Evolutionary conservation across 2,797 vertebrate species (phyloP), one percentile per base, ranked within the genome.

Genomic region (Anguilla anguilla): DNA sequence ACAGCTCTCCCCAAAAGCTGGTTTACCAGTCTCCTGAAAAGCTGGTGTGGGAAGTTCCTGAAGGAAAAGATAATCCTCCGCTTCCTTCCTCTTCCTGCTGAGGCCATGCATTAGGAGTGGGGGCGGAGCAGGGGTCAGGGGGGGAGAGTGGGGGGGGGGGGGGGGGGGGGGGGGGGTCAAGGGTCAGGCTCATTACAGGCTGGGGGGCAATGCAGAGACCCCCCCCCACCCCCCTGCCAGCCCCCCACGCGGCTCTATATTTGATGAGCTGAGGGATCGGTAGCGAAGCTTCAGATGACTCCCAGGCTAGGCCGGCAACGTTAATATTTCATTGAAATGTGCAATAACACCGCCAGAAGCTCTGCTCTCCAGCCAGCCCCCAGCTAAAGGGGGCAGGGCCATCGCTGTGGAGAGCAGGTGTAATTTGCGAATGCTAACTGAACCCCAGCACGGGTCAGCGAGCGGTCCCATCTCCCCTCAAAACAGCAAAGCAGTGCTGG

Each of bases 311-410:
- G 93, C 95, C 93, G 94, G 94, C 90, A 93, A 93, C 93, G 96
- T 98, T 95, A 96, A 96, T 95, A 97, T 97, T 97, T 96, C 94
- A 95, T 94, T 91, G 92, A 89, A 91, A 94, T 92, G 93, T 96
- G 93, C 92, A 94, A 93, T 93, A 92, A 92, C 90, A 90, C 90
- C 85, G 83, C 89, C 89, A 89, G 89, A 91, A 88, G 88, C 87
- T 89, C 89, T 17, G 87, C 86, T 89, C 84, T 22, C 83, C 92
- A 91, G 89, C 0, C 0, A 57, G 92, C 92, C 94, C 87, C 84
- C 61, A 86, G 91, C 89, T 87, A 77, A 35, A 49, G 46, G 84
- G 79, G 53, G 79, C 57, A 67, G 81, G 28, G 19, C 67, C 83
- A 92, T 94, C 93, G 91, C 86, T 93, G 93, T 92, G 92, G 90